These are phyloP conservation scores for Drosophila pegasa DNA, from an alignment of 2,888 invertebrate genomes.

Conservation along the genomic window DNA sequence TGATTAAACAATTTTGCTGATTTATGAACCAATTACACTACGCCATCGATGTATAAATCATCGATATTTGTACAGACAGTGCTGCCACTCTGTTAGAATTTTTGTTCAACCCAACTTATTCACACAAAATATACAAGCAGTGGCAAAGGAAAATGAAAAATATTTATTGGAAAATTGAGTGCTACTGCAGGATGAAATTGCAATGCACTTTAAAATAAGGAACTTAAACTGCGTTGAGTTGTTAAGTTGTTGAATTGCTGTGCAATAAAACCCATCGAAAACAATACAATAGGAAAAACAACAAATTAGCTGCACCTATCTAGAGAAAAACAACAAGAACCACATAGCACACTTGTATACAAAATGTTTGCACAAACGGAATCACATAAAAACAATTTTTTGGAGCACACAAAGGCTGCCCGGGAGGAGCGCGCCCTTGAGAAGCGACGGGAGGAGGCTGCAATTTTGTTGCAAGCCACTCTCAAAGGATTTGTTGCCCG, in stretches of 20 bases:
- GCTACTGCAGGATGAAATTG: slow-evolving; percentile 28
- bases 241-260: slow-evolving; percentile 31
- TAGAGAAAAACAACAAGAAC: slow-evolving; percentile 28
- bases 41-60: slow-evolving; percentile 6
- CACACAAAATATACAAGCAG: slow-evolving; percentile 25
- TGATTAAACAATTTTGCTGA: not conserved
- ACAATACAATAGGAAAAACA: slow-evolving; percentile 16
- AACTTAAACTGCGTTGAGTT: slow-evolving; percentile 28
- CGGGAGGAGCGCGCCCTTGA: slow-evolving; percentile 95
- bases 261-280: slow-evolving; percentile 51
- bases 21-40: not conserved
- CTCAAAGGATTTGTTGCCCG: slow-evolving; percentile 91
- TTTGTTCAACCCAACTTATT: slow-evolving; percentile 23
- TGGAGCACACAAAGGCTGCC: slow-evolving; percentile 96
- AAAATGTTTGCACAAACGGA: slow-evolving; percentile 88
- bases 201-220: slow-evolving; percentile 41
- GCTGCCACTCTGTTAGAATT: slow-evolving; percentile 29
- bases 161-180: slow-evolving; percentile 58
- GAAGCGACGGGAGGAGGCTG: slow-evolving; percentile 91
- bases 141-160: slow-evolving; percentile 61
- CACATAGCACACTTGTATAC: slow-evolving; percentile 32
- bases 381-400: slow-evolving; percentile 89
- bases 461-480: slow-evolving; percentile 90
- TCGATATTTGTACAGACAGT: slow-evolving; percentile 9
- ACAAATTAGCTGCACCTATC: slow-evolving; percentile 29